phyloP scores from a whole-genome alignment of 2,113 vertebrate species.

The Mixornis gularis region DNA sequence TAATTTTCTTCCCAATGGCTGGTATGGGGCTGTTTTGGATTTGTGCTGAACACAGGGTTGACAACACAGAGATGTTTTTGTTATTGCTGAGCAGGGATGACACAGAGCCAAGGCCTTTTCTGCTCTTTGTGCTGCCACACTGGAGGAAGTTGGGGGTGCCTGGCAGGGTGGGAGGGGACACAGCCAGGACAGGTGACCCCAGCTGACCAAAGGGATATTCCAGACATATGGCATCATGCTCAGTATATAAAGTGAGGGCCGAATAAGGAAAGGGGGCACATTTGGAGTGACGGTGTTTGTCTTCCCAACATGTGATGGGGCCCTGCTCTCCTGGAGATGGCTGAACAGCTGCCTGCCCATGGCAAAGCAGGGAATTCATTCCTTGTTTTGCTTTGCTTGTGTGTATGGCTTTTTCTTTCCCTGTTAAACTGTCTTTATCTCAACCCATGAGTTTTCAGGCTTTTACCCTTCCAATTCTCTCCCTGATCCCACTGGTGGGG shows the following conservation, averaged over 20 bases:
- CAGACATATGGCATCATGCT: not conserved
- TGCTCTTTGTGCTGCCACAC: not conserved
- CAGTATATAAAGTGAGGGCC: rapidly evolving
- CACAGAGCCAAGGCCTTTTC: not conserved
- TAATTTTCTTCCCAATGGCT: not conserved
- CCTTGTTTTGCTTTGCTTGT: not conserved
- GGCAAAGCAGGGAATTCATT: not conserved
- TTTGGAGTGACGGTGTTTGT: not conserved
- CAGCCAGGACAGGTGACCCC: not conserved
- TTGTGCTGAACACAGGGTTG: not conserved
- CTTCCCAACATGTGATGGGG: not conserved
- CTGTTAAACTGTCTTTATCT: not conserved
- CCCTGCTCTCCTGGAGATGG: not conserved
- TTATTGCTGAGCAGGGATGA: not conserved
- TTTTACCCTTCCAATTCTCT: not conserved
- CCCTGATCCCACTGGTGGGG: not conserved
- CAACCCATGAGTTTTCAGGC: not conserved
- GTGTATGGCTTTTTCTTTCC: not conserved
- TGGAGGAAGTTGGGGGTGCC: not conserved
- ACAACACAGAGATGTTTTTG: not conserved
- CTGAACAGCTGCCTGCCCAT: not conserved
- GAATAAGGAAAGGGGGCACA: not conserved
- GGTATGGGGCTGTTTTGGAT: not conserved
- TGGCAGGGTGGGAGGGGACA: not conserved
- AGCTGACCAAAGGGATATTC: not conserved